Conservation (phyloP, 2,113 vertebrate species). For the Toxotes jaculatrix region DNA sequence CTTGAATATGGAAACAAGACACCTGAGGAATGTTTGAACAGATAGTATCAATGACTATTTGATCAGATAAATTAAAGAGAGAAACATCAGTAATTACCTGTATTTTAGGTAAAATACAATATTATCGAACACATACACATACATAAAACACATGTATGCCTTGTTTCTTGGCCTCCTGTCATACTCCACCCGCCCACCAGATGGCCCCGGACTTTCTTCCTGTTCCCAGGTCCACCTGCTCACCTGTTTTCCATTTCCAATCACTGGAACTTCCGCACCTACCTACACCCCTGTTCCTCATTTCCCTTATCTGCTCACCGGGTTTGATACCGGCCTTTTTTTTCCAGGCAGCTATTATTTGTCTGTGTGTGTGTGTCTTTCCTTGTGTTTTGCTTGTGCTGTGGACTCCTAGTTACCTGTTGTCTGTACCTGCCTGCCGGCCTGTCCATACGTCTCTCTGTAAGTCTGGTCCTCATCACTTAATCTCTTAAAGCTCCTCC, state of each 20-base stretch:
- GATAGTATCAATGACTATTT: neutral
- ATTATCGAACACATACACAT: slow-evolving; percentile 4
- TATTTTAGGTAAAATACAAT: neutral
- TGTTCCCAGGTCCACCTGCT: neutral
- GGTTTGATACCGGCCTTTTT: neutral
- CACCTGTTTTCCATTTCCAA: neutral
- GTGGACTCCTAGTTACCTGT: no score
- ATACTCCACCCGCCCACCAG: neutral
- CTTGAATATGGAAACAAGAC: no score
- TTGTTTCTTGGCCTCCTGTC: neutral
- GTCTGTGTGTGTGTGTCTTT: no score
- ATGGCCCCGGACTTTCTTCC: neutral
- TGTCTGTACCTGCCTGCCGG: no score
- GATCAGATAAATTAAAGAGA: neutral
- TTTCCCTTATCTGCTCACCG: neutral
- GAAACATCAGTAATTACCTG: no score
- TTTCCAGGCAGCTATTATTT: no score
- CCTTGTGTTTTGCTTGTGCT: no score
- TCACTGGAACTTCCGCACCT: neutral
- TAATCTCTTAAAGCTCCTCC: no score
- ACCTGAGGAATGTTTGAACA: no score
- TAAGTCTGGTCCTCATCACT: no score
- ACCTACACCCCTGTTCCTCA: neutral
- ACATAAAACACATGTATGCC: neutral
- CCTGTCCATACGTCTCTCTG: no score